These are phyloP conservation scores for Aythya baeri DNA, from an alignment of 2,113 vertebrate genomes.

Conservation along the genomic window DNA sequence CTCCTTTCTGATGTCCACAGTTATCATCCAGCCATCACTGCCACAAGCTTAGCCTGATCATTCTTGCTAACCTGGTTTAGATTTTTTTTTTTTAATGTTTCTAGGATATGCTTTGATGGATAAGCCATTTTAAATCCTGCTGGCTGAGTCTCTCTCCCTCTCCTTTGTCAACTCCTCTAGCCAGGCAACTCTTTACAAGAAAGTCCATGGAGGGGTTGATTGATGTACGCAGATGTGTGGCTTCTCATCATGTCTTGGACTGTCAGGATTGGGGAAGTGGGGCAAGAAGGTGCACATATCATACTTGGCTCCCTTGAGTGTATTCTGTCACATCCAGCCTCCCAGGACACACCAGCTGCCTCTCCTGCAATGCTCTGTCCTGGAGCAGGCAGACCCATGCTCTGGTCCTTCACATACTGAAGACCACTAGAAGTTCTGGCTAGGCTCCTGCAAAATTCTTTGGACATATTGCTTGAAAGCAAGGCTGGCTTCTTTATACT, in stretches of 20 bases:
- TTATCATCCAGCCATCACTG: not conserved
- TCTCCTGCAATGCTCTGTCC: accelerated
- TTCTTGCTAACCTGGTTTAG: not conserved
- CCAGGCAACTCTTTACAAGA: not conserved
- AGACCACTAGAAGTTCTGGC: not conserved
- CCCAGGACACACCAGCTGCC: accelerated
- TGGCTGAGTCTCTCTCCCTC: not conserved
- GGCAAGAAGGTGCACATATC: accelerated
- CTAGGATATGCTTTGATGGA: not conserved
- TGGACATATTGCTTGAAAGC: not conserved
- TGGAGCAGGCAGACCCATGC: not conserved
- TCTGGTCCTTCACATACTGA: not conserved
- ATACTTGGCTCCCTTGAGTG: not conserved
- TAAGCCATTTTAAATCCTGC: not conserved
- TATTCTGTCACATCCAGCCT: not conserved
- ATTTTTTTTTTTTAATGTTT: not conserved
- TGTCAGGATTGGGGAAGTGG: not conserved
- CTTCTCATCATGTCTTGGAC: not conserved
- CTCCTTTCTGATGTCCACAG: not conserved
- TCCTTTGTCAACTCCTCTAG: not conserved
- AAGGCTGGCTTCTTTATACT: not conserved
- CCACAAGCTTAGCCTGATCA: not conserved
- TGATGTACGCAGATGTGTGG: not conserved
- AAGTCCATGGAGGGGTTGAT: not conserved
- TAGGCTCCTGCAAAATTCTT: not conserved